phyloP scores from a whole-genome alignment of 2,113 vertebrate species.

The Xenopus borealis region DNA sequence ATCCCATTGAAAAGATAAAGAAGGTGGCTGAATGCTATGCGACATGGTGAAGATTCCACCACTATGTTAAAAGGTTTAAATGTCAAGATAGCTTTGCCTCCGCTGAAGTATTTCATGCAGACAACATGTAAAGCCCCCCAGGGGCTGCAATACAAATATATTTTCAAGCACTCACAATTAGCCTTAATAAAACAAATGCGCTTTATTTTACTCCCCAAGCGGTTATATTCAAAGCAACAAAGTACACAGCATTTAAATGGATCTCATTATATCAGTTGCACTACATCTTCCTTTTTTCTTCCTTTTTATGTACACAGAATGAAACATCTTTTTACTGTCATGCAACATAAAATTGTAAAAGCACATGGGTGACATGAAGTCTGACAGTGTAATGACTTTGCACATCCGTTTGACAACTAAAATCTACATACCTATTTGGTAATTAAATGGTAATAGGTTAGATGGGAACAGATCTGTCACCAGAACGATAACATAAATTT shows the following conservation, averaged over 20 bases:
- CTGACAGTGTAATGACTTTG: conserved; percentile 81
- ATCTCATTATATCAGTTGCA: conserved; percentile 68
- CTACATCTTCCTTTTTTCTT: conserved; percentile 67
- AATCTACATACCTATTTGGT: conserved; percentile 81
- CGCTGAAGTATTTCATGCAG: conserved; percentile 51
- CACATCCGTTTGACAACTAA: conserved; percentile 77
- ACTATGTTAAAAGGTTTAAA: conserved; percentile 45
- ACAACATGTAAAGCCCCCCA: conserved; percentile 57
- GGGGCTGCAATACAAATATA: conserved; percentile 65
- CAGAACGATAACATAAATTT: conserved; percentile 60
- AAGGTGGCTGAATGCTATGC: conserved; percentile 16
- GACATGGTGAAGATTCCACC: conserved; percentile 1
- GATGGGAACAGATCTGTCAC: conserved; percentile 77
- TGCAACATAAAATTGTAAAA: conserved; percentile 76
- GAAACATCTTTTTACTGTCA: conserved; percentile 72
- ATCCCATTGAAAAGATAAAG: conserved; percentile 18
- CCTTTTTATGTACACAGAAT: conserved; percentile 66
- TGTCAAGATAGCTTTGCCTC: conserved; percentile 57
- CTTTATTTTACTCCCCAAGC: conserved; percentile 47
- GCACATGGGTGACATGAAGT: conserved; percentile 71
- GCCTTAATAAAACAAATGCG: conserved; percentile 64
- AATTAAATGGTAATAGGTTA: conserved; percentile 76
- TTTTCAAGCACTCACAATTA: conserved; percentile 70
- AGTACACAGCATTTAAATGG: conserved; percentile 65
- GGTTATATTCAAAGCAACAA: conserved; percentile 64